A percentile compares a stretch with the other conserved stretches of the same genome.
These are phyloP conservation scores for Zoanthus sociatus DNA, from an alignment of 92 coral and sea anemone genomes.

Conservation along the genomic window DNA sequence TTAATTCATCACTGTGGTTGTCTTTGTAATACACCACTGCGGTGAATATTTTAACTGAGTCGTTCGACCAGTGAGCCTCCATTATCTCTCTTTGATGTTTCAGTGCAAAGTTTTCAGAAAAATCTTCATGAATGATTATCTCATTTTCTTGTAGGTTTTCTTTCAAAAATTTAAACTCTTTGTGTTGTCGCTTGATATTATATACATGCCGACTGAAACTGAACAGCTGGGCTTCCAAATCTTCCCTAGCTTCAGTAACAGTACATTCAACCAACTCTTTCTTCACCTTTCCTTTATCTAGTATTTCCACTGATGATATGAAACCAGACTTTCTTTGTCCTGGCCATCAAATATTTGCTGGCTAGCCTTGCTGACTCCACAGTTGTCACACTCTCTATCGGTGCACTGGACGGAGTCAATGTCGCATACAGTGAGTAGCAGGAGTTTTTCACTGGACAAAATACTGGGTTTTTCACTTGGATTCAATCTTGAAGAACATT, in stretches of 20 bases:
- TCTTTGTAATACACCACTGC: slow-evolving; percentile 38
- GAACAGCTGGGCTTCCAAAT: slow-evolving; percentile 45
- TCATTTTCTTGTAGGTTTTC: slow-evolving; percentile 4
- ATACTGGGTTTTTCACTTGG: slow-evolving; percentile 22
- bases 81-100: slow-evolving; percentile 39
- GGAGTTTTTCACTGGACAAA: slow-evolving; percentile 54
- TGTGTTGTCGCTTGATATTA: slow-evolving; percentile 45
- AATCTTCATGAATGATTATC: slow-evolving; percentile 38
- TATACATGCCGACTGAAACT: slow-evolving; percentile 55
- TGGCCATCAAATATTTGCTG: slow-evolving; percentile 40
- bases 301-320: slow-evolving; percentile 68
- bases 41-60: slow-evolving; percentile 20
- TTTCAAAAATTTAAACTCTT: slow-evolving; percentile 31
- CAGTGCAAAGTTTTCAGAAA: slow-evolving; percentile 50
- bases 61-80: slow-evolving; percentile 41
- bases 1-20: not conserved
- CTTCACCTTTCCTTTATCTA: slow-evolving; percentile 65
- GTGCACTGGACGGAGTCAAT: slow-evolving; percentile 61
- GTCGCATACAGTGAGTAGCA: slow-evolving; percentile 55
- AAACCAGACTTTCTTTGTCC: slow-evolving; percentile 51
- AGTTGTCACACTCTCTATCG: slow-evolving; percentile 24
- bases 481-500: slow-evolving; percentile 52
- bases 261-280: slow-evolving; percentile 52
- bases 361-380: slow-evolving; percentile 52
- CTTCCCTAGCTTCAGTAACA: slow-evolving; percentile 42